These are phyloP conservation scores for Thinocorus orbignyianus DNA, from an alignment of 2,113 vertebrate genomes.

Conservation along the genomic window DNA sequence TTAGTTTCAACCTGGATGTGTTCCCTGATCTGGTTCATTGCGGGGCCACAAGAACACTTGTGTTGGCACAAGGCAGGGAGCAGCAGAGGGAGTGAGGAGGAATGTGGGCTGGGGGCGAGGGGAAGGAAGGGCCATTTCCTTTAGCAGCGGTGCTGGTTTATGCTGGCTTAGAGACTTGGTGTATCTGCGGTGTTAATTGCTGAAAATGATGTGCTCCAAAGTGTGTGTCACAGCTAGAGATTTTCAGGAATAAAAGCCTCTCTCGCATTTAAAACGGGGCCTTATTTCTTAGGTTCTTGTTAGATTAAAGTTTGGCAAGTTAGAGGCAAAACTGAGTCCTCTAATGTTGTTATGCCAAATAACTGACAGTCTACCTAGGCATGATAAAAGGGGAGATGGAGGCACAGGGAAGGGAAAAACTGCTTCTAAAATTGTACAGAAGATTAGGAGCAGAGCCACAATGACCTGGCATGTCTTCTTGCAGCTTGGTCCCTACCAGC, in stretches of 20 bases:
- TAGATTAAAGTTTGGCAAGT: background rate
- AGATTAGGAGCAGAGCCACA: background rate
- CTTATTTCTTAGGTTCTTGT: background rate
- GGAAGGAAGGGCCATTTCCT: slow-evolving; percentile 53
- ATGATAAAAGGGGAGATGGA: background rate
- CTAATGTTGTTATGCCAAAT: background rate
- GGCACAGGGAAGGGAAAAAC: background rate
- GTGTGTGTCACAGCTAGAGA: background rate
- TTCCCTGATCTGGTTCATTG: slow-evolving; percentile 55
- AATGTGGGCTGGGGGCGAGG: slow-evolving; percentile 12
- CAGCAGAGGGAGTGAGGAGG: background rate
- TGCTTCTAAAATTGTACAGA: background rate
- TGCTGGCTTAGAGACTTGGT: slow-evolving; percentile 19
- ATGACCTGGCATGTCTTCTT: background rate
- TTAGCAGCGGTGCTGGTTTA: slow-evolving; percentile 8
- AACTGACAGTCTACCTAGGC: background rate
- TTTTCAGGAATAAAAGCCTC: slow-evolving; percentile 8
- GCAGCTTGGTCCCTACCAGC: background rate
- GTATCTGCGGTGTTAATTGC: slow-evolving; percentile 54
- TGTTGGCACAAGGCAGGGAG: background rate
- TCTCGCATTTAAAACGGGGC: background rate
- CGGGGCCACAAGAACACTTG: slow-evolving; percentile 20
- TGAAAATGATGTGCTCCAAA: slow-evolving; percentile 32
- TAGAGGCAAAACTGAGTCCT: background rate
- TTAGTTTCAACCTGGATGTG: slow-evolving; percentile 51